Evolutionary conservation across 2,888 invertebrate genomes (phyloP).

Genomic region (Amiota mariae): DNA sequence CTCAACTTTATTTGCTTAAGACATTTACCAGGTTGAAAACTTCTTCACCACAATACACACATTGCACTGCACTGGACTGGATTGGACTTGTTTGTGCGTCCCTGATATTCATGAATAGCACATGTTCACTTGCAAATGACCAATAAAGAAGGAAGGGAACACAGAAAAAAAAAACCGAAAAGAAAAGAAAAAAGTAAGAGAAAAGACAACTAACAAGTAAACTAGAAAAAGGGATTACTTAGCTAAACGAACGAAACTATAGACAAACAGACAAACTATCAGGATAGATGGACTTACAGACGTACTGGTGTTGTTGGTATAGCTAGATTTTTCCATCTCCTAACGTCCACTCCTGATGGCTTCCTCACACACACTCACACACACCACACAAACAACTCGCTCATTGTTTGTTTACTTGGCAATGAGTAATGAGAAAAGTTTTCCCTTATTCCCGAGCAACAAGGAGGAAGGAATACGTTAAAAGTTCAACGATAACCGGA

Average conservation of each 20-base stretch:
- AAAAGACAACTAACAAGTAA: constrained; percentile 49
- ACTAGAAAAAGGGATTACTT: constrained; percentile 56
- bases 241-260: constrained; percentile 52
- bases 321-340: constrained; percentile 39
- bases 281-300: too few species aligned
- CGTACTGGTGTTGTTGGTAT: constrained; percentile 38
- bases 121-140: too few species aligned
- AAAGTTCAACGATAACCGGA: neutral
- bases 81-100: too few species aligned
- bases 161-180: neutral
- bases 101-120: too few species aligned
- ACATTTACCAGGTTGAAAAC: constrained; percentile 38
- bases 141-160: neutral
- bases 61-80: too few species aligned
- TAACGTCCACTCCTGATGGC: neutral
- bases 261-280: constrained; percentile 29
- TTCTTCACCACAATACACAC: neutral
- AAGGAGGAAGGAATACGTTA: neutral
- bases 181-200: neutral
- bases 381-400: constrained; percentile 26
- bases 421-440: constrained; percentile 68
- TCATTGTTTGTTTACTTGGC: constrained; percentile 52
- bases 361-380: too few species aligned
- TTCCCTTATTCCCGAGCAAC: constrained; percentile 35
- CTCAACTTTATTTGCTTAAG: constrained; percentile 50